Evolutionary conservation across 2,797 vertebrate species (phyloP), one percentile per base, ranked within the genome.

Genomic region (Acipenser transmontanus): DNA sequence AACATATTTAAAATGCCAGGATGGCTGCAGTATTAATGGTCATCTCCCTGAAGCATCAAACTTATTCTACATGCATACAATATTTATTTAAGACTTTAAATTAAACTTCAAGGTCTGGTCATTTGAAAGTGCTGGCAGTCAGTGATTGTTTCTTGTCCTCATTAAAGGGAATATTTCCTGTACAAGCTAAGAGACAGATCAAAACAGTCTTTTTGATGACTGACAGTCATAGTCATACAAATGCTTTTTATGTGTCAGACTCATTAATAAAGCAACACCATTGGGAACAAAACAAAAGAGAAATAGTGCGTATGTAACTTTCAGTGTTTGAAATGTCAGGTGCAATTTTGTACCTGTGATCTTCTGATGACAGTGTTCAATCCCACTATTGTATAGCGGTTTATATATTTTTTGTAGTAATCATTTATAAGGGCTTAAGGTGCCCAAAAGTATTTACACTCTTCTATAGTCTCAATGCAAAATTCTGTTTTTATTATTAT

Each of bases 211-310:
- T 94, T 94, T 91, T 92, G 92, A 94, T 94, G 93, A 96, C 93
- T 98, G 94, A 96, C 95, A 96, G 90, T 92, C 92, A 85, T 91
- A 87, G 92, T 95, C 92, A 90, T 92, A 89, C 78, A 83, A 90
- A 92, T 92, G 91, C 91, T 93, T 97, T 99, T 98, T 92, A 98
- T 97, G 92, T 97, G 93, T 93, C 92, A 82, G 91, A 92, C 92
- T 97, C 95, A 97, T 99, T 98, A 98, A 98, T 98, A 95, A 97
- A 91, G 92, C 89, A 96, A 90, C 87, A 84, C 91, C 91, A 90
- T 85, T 81, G 94, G 93, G 89, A 87, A 81, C 81, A 61, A 86
- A 86, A 81, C 77, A 87, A 88, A 79, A 82, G 80, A 87, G 81
- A 88, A 91, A 88, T 88, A 81, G 88, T 79, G 83, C 86, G 82